Base-by-base conservation (phyloP, 2,888 invertebrate species). In the Teleogryllus oceanicus region DNA sequence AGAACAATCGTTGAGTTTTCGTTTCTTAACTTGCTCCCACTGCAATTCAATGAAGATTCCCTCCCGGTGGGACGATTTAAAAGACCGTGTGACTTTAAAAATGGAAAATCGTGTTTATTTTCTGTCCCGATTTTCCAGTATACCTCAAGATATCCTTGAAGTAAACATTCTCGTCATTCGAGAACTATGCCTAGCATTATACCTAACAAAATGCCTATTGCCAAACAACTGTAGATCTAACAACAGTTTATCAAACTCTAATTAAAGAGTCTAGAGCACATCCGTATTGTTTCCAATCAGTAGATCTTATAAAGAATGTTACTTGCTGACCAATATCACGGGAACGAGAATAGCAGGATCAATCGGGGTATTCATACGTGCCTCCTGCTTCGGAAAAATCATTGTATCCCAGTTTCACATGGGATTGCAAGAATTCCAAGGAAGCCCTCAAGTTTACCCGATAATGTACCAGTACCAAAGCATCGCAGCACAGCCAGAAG, bases 381-480 rank as follows among this genome's bases (percentile, higher is more conserved):
- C 81, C 18, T 78, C 82, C 18, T 81, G 82, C 51, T 80, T 81
- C 74, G 82, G 82, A 20, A 80, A 80, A 75, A 20, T 79, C 62
- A 80, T 82, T 18, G 80, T 82, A 18, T 81, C 81, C 8, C 80
- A 81, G 21, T 82, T 82, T 51, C 79, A 82, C 16, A 62, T 82
- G 78, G 80, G 62, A 62, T 62, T 78, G 18, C 74, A 76, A 13
- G 80, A 78, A n/a, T 82, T 82, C 74, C 79, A 80, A 62, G 62
- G 62, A 62, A 62, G n/a, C n/a, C 62, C 37, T 37, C 37, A 37
- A 37, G 37, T 37, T 1, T 8, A 37, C 37, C 37, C 37, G 1
- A 37, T 37, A 62, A 62, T 62, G 62, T 62, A 62, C 62, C 37
- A 37, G 37, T 37, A 37, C 37, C 37, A 37, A 37, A 37, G 37